Evolutionary conservation across 2,888 invertebrate species (phyloP).

Genomic region (Xanthia icteritia): DNA sequence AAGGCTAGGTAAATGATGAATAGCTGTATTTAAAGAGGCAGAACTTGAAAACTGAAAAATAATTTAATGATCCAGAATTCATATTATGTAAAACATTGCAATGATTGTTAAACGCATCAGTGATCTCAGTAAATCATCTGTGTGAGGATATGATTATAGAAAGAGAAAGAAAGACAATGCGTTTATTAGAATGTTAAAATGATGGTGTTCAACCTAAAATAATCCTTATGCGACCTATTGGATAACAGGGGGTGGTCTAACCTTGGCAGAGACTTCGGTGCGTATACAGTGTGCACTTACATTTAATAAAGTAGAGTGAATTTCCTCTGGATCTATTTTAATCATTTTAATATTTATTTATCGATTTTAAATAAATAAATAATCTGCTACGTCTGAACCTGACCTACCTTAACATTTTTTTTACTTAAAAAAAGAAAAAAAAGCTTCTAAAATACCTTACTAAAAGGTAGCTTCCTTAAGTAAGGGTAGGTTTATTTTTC

Average conservation of each 20-base stretch:
- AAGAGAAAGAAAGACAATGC: background rate
- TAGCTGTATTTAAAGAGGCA: background rate
- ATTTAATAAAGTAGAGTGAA: background rate
- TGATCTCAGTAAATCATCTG: background rate
- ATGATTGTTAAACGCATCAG: background rate
- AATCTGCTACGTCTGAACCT: background rate
- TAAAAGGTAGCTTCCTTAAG: no score
- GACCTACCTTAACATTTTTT: no score
- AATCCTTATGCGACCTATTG: background rate
- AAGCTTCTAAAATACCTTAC: no score
- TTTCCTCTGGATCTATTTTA: background rate
- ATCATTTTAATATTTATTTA: no score
- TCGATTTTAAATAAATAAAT: no score
- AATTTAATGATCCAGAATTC: background rate
- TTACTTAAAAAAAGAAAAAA: no score
- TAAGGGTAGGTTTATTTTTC: no score
- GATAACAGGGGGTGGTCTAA: background rate
- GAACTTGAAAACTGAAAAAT: background rate
- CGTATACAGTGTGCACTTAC: background rate
- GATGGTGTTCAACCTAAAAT: background rate
- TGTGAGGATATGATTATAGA: background rate
- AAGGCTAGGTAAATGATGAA: no score
- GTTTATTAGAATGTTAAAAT: background rate
- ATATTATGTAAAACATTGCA: background rate
- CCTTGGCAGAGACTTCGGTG: background rate